Evolutionary conservation across 2,113 vertebrate species (phyloP).

Genomic region (Ictalurus furcatus): DNA sequence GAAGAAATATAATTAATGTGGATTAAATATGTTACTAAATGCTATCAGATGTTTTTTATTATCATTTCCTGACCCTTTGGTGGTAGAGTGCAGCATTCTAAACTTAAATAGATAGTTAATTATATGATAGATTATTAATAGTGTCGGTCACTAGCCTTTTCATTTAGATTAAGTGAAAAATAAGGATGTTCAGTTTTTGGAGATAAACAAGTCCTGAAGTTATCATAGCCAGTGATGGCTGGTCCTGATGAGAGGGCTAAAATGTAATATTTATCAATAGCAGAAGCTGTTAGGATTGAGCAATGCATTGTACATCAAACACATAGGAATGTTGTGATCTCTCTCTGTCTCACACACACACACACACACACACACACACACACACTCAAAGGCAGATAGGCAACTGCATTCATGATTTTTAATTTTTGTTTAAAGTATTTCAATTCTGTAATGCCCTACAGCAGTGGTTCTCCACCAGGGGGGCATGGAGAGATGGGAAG

Average conservation of each 20-base stretch:
- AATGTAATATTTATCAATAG: neutral
- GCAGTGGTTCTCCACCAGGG: no score
- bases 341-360: no score
- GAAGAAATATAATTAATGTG: neutral
- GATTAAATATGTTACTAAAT: neutral
- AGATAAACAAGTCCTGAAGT: neutral
- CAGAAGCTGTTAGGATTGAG: neutral
- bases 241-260: neutral
- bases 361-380: neutral
- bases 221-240: neutral
- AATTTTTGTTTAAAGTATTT: neutral
- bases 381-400: neutral
- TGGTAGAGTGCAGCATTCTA: neutral
- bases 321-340: neutral
- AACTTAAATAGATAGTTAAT: neutral
- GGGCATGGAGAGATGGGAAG: no score
- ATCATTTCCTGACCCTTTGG: neutral
- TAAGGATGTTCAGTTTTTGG: neutral
- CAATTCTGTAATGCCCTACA: neutral
- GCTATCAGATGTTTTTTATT: neutral
- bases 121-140: neutral
- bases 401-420: neutral
- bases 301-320: neutral
- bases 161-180: neutral
- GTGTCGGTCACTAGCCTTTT: neutral